These are phyloP conservation scores for Antedon mediterranea DNA, from an alignment of 53 echinoderm and acorn worm species.

Conservation along the genomic window DNA sequence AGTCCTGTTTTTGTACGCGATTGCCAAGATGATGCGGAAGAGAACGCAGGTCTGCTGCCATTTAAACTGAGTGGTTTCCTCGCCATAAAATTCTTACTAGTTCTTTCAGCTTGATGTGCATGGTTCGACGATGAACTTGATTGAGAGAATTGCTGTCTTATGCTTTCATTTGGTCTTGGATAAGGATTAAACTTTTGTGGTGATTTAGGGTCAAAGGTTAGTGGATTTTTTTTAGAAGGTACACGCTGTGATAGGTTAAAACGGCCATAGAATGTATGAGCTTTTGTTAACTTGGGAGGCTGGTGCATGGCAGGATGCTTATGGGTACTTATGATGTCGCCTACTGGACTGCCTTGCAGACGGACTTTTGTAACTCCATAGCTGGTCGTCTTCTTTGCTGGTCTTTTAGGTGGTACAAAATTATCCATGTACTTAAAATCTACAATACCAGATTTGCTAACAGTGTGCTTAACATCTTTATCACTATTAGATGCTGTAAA, in stretches of 20 bases:
- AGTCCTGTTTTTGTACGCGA: slow-evolving; percentile 14
- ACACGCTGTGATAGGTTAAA: slow-evolving; percentile 5
- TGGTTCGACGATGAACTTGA: not conserved
- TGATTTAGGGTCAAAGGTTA: not conserved
- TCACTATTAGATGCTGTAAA: not conserved
- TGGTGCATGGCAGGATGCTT: slow-evolving; percentile 12
- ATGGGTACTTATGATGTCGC: not conserved
- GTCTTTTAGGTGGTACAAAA: not conserved
- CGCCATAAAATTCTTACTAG: not conserved
- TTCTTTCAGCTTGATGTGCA: not conserved
- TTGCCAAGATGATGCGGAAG: slow-evolving; percentile 64
- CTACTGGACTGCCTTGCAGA: not conserved
- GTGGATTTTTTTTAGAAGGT: not conserved
- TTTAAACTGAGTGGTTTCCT: not conserved
- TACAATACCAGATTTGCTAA: not conserved
- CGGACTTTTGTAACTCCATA: not conserved
- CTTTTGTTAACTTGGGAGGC: slow-evolving; percentile 24
- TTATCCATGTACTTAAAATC: not conserved
- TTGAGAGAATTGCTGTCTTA: not conserved
- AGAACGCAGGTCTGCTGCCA: slow-evolving; percentile 48
- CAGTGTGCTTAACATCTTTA: not conserved
- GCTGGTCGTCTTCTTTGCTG: not conserved
- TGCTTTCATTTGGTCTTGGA: not conserved
- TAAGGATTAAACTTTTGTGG: not conserved
- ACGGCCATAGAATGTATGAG: slow-evolving; percentile 20